Conservation (phyloP, 2,888 invertebrate genomes). For the Invenusta paracnida region DNA sequence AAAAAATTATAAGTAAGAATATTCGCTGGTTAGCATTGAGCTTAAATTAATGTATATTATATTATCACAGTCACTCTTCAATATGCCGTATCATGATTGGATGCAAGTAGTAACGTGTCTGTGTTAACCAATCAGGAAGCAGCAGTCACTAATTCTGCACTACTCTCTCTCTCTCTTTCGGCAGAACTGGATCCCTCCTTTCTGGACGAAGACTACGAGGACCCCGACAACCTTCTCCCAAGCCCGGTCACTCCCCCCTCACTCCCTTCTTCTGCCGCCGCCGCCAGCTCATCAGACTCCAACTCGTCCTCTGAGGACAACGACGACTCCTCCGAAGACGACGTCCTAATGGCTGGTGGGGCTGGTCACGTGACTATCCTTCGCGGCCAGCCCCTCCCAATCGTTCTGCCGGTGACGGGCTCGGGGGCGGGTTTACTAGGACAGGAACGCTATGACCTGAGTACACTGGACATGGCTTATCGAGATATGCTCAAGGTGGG, state of each 20-base stretch:
- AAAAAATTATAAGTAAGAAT: too few relatives aligned
- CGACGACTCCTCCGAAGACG: neutral
- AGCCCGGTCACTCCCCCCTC: neutral
- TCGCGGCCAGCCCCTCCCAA: neutral
- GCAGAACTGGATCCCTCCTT: neutral
- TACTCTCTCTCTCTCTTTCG: too few relatives aligned
- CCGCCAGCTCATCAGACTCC: neutral
- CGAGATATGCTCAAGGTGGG: neutral
- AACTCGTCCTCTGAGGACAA: neutral
- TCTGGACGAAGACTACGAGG: neutral
- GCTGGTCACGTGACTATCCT: neutral
- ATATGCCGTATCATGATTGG: too few relatives aligned
- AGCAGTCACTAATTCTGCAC: too few relatives aligned
- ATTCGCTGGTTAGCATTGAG: too few relatives aligned
- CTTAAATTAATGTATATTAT: too few relatives aligned
- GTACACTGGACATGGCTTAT: neutral
- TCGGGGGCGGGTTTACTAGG: neutral
- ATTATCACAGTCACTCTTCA: too few relatives aligned
- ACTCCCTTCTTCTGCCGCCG: neutral
- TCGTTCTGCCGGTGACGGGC: neutral
- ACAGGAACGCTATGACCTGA: neutral
- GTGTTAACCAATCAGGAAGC: too few relatives aligned
- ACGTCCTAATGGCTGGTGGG: neutral
- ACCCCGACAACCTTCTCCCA: too few relatives aligned
- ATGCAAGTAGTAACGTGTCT: too few relatives aligned